These are phyloP conservation scores for Silurus lanzhouensis DNA, from an alignment of 2,797 vertebrate genomes.

Conservation along the genomic window DNA sequence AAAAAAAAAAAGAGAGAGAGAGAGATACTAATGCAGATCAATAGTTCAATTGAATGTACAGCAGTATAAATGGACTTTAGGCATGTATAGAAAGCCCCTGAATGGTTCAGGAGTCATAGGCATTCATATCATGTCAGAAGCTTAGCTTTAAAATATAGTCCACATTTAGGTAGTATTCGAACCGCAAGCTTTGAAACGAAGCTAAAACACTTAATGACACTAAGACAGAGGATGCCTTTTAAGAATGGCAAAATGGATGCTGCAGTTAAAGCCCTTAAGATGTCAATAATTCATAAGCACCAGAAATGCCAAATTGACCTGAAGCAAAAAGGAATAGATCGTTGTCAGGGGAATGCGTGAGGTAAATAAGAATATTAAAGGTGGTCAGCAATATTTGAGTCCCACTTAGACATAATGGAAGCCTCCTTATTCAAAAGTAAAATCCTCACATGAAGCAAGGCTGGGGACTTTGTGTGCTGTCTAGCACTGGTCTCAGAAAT, in stretches of 20 bases:
- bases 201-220: slow-evolving; percentile 61
- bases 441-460: slow-evolving; percentile 34
- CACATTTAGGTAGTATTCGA: neutral
- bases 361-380: slow-evolving; percentile 61
- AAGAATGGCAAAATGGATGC: slow-evolving; percentile 71
- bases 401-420: neutral
- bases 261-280: slow-evolving; percentile 64
- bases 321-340: slow-evolving; percentile 62
- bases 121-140: neutral
- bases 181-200: slow-evolving; percentile 63
- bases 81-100: neutral
- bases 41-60: neutral
- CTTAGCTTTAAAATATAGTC: neutral
- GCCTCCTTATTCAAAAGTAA: slow-evolving; percentile 15
- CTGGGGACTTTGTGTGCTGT: neutral
- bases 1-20: neutral
- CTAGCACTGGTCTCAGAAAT: neutral
- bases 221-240: slow-evolving; percentile 57
- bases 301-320: slow-evolving; percentile 52
- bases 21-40: neutral
- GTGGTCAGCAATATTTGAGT: slow-evolving; percentile 47
- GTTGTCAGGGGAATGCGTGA: slow-evolving; percentile 59
- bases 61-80: neutral
- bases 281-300: slow-evolving; percentile 73
- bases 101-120: neutral